Base-by-base conservation (phyloP, 64 coral and sea anemone genomes). In the Anthopleura sola region DNA sequence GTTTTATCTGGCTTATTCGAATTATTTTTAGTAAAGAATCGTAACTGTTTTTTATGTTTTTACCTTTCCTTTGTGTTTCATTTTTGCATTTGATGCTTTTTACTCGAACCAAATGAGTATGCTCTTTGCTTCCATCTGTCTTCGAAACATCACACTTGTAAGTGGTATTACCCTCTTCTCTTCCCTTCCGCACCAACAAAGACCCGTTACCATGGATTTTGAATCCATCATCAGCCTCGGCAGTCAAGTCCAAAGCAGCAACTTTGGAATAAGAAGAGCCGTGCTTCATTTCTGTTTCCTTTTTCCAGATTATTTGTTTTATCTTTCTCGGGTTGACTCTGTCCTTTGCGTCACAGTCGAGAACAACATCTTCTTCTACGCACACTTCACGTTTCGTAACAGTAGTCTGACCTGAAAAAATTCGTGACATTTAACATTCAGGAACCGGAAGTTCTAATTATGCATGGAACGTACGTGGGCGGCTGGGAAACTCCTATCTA, bases 71-170 rank as follows among this genome's bases (percentile, higher is more conserved):
- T 79, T n/a, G 76, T 5, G 36, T 79, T 24, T 79, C 76, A 44
- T 48, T 38, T 10, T 47, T 17, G 11, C 76, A 79, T n/a, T 47
- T 79, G 16, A 79, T 48, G 38, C 34, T 79, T 0, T 38, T 79
- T 18, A 79, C 37, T 10, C 7, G 36, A 48, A 79, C 37, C 20
- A 79, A 20, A 48, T 79, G 76, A 1, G 37, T 79, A 5, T 79
- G 38, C 3, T 17, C 37, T 46, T 18, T 37, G 31, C 38, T 79
- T 38, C 36, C 44, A 48, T 44, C 76, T 21, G 16, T 48, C 24
- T 47, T 79, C 47, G 44, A 44, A 29, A 79, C 76, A 21, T 79
- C 76, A 79, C 76, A 79, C 76, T 44, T 79, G 37, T 79, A 79
- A 23, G 19, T 46, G 5, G 8, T 6, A 24, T 79, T 17, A 3